Evolutionary conservation across 2,113 vertebrate genomes (phyloP).

Genomic region (Mustela lutreola): DNA sequence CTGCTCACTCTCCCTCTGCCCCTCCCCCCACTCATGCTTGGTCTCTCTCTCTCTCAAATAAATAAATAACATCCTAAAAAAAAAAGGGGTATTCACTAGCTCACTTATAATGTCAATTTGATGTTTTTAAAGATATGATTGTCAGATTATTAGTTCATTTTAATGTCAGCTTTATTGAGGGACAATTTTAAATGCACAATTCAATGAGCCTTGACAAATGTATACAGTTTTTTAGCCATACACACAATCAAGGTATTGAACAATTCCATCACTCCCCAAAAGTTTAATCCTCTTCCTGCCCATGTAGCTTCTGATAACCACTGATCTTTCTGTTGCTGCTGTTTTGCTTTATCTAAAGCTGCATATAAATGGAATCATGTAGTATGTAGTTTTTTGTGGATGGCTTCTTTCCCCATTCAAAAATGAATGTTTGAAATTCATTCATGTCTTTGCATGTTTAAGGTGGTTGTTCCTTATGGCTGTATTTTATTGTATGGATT

Average conservation of each 20-base stretch:
- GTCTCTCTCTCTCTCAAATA: neutral
- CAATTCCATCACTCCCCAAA: neutral
- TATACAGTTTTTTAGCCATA: neutral
- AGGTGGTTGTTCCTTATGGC: neutral
- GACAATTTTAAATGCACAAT: neutral
- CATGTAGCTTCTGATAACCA: neutral
- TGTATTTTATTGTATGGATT: neutral
- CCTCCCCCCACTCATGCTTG: neutral
- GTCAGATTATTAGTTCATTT: conserved; percentile 60
- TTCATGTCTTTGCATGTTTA: neutral
- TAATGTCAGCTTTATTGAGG: conserved; percentile 31
- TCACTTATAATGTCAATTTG: conserved; percentile 59
- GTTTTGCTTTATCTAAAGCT: neutral
- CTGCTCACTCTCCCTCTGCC: neutral
- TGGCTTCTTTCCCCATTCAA: neutral
- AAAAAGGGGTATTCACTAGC: neutral
- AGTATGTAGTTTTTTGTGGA: neutral
- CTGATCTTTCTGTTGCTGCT: neutral
- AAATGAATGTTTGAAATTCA: conserved; percentile 15
- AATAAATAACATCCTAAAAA: neutral
- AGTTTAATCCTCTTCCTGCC: neutral
- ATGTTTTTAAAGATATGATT: conserved; percentile 69
- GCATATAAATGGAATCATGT: neutral
- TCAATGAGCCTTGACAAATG: conserved; percentile 17
- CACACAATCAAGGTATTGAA: neutral